Evolutionary conservation across 2,797 vertebrate genomes (phyloP), one percentile per base, ranked within the genome.

Genomic region (Pogonophryne albipinna): DNA sequence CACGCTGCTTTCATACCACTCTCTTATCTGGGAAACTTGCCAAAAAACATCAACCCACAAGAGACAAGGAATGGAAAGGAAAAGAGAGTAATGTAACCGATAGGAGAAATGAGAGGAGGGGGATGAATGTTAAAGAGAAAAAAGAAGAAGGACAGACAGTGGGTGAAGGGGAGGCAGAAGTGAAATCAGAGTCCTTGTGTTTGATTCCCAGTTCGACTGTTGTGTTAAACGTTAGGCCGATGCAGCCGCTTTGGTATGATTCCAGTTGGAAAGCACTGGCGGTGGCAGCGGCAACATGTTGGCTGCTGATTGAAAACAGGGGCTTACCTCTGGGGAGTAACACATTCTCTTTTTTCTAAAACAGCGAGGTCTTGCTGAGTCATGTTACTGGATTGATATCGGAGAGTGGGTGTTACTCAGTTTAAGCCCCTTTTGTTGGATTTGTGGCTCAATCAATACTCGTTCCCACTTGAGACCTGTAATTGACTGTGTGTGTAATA

Each of bases 1-100:
- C 80, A 75, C 56, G 55, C 81, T 74, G 76, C 89, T 86, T 89
- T 91, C 80, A 90, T 78, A 82, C 89, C 86, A 87, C 79, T 89
- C 68, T 86, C 79, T 93, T 92, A 85, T 89, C 93, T 74, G 92
- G 94, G 93, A 94, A 80, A 74, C 20, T 53, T 44, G 93, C 94
- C 95, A 94, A 92, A 94, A 87, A 85, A 79, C 59, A 69, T 87
- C 88, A 91, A 87, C 78, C 84, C 89, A 90, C 85, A 72, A 85
- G 93, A 91, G 90, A 90, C 76, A 9, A 55, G 62, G 60, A 70
- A 75, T 41, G 52, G 73, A 52, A 85, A 77, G 69, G 52, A 68
- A 76, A 78, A 61, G 38, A 74, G 42, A 71, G 80, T 70, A 68
- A 69, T 60, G 56, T 61, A 72, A 45, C 68, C 76, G 68, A 56